Evolutionary conservation across 2,113 vertebrate genomes (phyloP).

Genomic region (Podiceps cristatus): DNA sequence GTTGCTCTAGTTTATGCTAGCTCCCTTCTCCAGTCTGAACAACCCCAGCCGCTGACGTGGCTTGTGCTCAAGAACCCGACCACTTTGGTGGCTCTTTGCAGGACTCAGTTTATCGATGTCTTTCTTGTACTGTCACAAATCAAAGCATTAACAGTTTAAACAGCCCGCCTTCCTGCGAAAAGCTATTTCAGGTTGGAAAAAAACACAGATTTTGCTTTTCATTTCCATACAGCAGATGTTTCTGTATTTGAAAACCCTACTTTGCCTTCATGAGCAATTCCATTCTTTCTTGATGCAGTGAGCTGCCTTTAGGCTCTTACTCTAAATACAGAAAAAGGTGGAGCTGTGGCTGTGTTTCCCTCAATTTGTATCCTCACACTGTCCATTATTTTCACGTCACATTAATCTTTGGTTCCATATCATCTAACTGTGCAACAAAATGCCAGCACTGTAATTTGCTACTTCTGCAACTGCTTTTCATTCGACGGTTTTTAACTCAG

Average conservation of each 20-base stretch:
- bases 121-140: neutral
- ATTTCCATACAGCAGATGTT: neutral
- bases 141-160: neutral
- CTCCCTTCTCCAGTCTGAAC: neutral
- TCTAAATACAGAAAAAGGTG: neutral
- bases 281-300: neutral
- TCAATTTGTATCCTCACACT: neutral
- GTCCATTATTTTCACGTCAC: neutral
- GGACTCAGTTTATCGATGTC: neutral
- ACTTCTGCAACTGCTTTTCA: conserved; percentile 13
- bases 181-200: neutral
- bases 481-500: conserved; percentile 46
- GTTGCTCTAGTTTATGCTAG: neutral
- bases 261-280: neutral
- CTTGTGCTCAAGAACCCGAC: accelerated
- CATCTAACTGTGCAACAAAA: conserved; percentile 44
- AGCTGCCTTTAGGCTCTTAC: neutral
- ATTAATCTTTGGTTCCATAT: conserved; percentile 37
- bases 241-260: neutral
- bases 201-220: neutral
- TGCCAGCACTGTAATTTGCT: conserved; percentile 1
- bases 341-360: neutral
- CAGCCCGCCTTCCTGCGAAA: neutral
- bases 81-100: neutral
- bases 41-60: neutral